Conservation (phyloP, 2,113 vertebrate genomes). For the Brachirus orientalis region DNA sequence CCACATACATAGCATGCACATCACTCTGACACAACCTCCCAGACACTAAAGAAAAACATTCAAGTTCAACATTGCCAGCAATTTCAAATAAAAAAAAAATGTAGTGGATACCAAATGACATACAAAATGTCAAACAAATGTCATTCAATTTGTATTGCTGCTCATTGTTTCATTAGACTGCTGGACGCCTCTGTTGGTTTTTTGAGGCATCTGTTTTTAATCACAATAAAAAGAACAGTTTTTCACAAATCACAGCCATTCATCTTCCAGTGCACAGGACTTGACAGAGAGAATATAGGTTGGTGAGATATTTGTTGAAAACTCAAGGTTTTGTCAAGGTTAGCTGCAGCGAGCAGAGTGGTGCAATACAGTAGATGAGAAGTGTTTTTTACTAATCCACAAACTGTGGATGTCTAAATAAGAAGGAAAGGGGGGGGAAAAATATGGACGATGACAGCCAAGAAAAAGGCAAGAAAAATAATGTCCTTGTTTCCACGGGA, state of each 20-base stretch:
- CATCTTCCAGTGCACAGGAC: conserved; percentile 20
- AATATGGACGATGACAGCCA: conserved; percentile 18
- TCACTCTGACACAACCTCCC: conserved; percentile 27
- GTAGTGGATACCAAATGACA: conserved; percentile 59
- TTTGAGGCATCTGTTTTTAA: conserved; percentile 27
- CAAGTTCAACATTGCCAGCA: conserved; percentile 49
- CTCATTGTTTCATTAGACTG: conserved; percentile 46
- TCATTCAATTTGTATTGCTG: conserved; percentile 66
- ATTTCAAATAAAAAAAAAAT: conserved; percentile 61
- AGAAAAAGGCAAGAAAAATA: conserved; percentile 4
- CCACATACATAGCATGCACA: conserved; percentile 7
- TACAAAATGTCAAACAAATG: conserved; percentile 77
- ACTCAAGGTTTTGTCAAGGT: conserved; percentile 61
- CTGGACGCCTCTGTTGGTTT: no score
- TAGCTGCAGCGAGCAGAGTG: conserved; percentile 9
- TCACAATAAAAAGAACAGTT: conserved; percentile 30
- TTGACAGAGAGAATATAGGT: conserved; percentile 18
- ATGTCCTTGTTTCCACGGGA: conserved; percentile 28
- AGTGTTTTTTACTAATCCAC: conserved; percentile 39
- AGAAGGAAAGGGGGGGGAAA: neutral
- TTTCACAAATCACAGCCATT: conserved; percentile 34
- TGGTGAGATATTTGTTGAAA: conserved; percentile 27
- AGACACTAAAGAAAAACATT: conserved; percentile 32
- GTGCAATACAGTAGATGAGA: conserved; percentile 25
- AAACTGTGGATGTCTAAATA: neutral